Percentiles rank a stretch among this genome's conserved stretches.
These are phyloP conservation scores for Amphipyra tragopoginis DNA, from an alignment of 2,888 invertebrate genomes.

Conservation along the genomic window DNA sequence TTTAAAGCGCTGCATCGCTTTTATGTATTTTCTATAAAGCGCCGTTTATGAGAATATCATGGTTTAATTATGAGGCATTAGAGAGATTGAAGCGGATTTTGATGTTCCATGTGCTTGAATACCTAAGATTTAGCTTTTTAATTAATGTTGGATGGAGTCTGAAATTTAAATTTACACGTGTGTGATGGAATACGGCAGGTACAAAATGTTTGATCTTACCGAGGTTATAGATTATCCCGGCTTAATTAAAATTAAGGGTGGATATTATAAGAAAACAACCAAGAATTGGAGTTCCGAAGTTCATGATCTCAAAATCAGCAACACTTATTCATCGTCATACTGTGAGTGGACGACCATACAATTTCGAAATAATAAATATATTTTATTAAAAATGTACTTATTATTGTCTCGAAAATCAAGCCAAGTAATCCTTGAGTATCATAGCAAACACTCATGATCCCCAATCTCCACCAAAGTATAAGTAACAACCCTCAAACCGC, in stretches of 20 bases:
- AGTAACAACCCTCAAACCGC: constrained; percentile 51
- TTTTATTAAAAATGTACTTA: too few relatives aligned
- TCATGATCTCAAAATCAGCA: too few relatives aligned
- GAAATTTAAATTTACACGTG: background rate
- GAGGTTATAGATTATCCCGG: too few relatives aligned
- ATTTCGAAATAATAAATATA: too few relatives aligned
- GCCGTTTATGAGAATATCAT: constrained; percentile 42
- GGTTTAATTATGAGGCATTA: constrained; percentile 45
- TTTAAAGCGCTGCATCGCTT: constrained; percentile 47
- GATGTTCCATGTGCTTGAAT: constrained; percentile 12
- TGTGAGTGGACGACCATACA: too few relatives aligned
- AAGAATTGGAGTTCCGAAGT: too few relatives aligned
- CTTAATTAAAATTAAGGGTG: too few relatives aligned
- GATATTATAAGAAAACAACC: too few relatives aligned
- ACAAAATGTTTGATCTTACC: too few relatives aligned
- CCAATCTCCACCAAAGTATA: constrained; percentile 27
- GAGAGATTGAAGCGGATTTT: constrained; percentile 28
- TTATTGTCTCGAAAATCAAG: background rate
- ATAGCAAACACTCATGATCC: constrained; percentile 10
- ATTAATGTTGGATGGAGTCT: constrained; percentile 17
- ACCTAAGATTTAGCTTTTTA: background rate
- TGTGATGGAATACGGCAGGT: too few relatives aligned
- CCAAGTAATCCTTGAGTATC: constrained; percentile 12
- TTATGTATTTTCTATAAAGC: constrained; percentile 47
- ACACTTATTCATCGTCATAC: too few relatives aligned